Conservation (phyloP, 2,888 invertebrate species). For the Pachydiplax longipennis region DNA sequence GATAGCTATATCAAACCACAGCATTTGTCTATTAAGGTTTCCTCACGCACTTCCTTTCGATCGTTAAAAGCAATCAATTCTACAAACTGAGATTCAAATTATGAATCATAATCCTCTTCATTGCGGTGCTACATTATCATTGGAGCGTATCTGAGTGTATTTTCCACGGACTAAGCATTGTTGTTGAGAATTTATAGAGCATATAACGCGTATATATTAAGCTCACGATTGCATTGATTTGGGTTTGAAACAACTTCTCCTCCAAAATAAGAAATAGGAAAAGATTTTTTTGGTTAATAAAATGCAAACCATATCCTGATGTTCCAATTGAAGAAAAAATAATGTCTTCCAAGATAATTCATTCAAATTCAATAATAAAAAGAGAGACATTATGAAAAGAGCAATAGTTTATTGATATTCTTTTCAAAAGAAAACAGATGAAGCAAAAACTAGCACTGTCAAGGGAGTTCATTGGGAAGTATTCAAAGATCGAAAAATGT, state of each 20-base stretch:
- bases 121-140: background rate
- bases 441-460: background rate
- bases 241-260: background rate
- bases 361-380: background rate
- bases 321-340: no score
- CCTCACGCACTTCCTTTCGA: background rate
- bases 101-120: background rate
- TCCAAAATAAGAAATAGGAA: background rate
- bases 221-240: background rate
- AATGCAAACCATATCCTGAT: no score
- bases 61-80: background rate
- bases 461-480: background rate
- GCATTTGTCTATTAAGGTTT: background rate
- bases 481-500: conserved; percentile 8
- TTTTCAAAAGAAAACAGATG: background rate
- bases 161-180: no score
- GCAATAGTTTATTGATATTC: background rate
- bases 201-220: background rate
- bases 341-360: background rate
- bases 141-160: background rate
- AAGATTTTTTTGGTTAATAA: background rate
- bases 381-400: background rate
- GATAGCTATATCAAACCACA: background rate
- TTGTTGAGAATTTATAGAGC: background rate
- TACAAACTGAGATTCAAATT: background rate